Evolutionary conservation across 2,888 invertebrate species (phyloP).

Genomic region (Andrena bucephala): DNA sequence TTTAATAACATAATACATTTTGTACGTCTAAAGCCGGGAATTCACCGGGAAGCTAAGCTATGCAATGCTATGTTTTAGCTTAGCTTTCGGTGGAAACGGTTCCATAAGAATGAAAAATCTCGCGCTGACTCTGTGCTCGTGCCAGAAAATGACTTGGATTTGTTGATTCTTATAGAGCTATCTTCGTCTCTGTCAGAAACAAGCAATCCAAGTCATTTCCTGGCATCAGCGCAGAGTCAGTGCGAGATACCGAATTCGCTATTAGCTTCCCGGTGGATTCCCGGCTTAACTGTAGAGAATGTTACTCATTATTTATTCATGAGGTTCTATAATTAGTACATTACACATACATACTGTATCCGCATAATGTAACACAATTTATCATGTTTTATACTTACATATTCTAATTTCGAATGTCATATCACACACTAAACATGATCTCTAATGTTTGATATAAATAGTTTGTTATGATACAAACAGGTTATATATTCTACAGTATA

Average conservation of each 20-base stretch:
- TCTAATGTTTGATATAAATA: background rate
- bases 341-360: background rate
- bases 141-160: too few relatives aligned
- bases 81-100: too few relatives aligned
- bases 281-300: background rate
- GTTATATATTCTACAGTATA: background rate
- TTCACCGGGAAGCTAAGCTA: too few relatives aligned
- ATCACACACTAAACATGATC: background rate
- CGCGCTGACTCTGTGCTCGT: too few relatives aligned
- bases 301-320: slow-evolving; percentile 24
- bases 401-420: background rate
- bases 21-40: background rate
- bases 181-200: too few relatives aligned
- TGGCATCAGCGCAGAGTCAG: too few relatives aligned
- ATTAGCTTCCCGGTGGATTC: too few relatives aligned
- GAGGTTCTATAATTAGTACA: slow-evolving; percentile 3
- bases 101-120: too few relatives aligned
- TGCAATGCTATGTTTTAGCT: too few relatives aligned
- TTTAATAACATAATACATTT: background rate
- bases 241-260: too few relatives aligned
- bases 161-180: too few relatives aligned
- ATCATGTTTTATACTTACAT: slow-evolving; percentile 16
- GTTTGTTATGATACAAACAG: slow-evolving; percentile 2
- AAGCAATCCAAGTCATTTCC: too few relatives aligned
- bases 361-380: background rate